Base-by-base conservation (phyloP, 2,113 vertebrate species). In the Misgurnus anguillicaudatus region DNA sequence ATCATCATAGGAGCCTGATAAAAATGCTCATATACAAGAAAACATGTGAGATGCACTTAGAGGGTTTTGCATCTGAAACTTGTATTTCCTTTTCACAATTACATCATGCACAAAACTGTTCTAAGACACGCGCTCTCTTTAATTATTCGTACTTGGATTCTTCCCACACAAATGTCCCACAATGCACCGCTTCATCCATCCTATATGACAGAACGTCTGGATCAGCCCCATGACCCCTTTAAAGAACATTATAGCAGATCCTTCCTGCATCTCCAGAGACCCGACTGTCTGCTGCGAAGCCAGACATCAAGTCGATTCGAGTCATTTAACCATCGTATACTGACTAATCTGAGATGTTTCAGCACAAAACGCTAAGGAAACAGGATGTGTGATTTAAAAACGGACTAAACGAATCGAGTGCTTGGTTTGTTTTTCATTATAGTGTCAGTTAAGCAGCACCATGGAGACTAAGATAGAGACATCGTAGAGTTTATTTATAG, bases 331-430 rank as follows among this genome's bases (percentile, higher is more conserved):
- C 16, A 4, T 9, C 3, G 4, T 69, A 24, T 41, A 57, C 53
- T n/a, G 55, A 41, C 36, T 57, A 39, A 21, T 13, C 4, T 19
- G 9, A 71, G 36, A 58, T 31, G 19, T 47, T 74, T 21, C 19
- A 0, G 1, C 45, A 58, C 38, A 47, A 47, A 62, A 57, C 17
- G 4, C 5, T 14, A 6, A 57, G 51, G 6, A 16, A 62, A 74
- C 72, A 62, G 72, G 72, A 62, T 47, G 70, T 73, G 36, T 47
- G 14, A 74, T 38, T 58, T 73, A 42, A 5, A 60, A 47, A 17
- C 39, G 61, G 21, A 9, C 57, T 74, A 5, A 74, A 74, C 10
- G 9, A 48, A 68, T 68, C 47, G 6, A 48, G 11, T 45, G 11
- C 13, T 45, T 47, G 14, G 24, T 53, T 38, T 70, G 4, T n/a